Percentiles rank a stretch among this genome's conserved stretches.
Evolutionary conservation across 2,888 invertebrate species (phyloP).

Genomic region (Brachypterus glaber): DNA sequence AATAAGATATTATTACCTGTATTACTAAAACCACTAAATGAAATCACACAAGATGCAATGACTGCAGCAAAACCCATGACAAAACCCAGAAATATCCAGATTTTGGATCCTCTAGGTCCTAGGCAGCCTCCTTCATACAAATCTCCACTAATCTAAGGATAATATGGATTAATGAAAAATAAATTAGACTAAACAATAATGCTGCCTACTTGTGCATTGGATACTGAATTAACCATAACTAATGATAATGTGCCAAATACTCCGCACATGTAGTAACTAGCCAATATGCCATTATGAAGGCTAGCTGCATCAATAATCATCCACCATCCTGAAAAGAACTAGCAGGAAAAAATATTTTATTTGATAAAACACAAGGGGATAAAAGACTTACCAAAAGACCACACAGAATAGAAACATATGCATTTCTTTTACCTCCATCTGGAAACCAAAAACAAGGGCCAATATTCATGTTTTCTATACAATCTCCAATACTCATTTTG

Average conservation of each 20-base stretch:
- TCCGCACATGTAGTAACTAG: constrained; percentile 82
- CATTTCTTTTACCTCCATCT: constrained; percentile 76
- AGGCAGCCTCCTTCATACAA: constrained; percentile 74
- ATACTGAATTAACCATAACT: constrained; percentile 95
- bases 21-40: constrained; percentile 77
- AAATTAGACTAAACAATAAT: too few relatives aligned
- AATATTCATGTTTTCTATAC: constrained; percentile 63
- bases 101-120: constrained; percentile 78
- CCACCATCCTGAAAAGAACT: constrained; percentile 99
- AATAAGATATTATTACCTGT: constrained; percentile 43
- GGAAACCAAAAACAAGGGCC: constrained; percentile 78
- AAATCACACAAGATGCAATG: constrained; percentile 92
- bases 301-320: constrained; percentile 90
- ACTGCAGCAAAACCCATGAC: constrained; percentile 93
- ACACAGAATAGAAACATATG: constrained; percentile 72
- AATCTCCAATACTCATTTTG: constrained; percentile 31
- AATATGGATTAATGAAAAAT: too few relatives aligned
- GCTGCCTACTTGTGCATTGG: constrained; percentile 84
- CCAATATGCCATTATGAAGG: constrained; percentile 60
- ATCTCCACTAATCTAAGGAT: constrained; percentile 68
- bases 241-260: constrained; percentile 89
- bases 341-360: too few relatives aligned
- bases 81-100: constrained; percentile 95
- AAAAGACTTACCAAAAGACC: constrained; percentile 67
- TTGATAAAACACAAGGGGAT: too few relatives aligned